Percentiles rank a stretch among this genome's conserved stretches.
Conservation (phyloP, 64 coral and sea anemone genomes). For the Pachyseris speciosa region DNA sequence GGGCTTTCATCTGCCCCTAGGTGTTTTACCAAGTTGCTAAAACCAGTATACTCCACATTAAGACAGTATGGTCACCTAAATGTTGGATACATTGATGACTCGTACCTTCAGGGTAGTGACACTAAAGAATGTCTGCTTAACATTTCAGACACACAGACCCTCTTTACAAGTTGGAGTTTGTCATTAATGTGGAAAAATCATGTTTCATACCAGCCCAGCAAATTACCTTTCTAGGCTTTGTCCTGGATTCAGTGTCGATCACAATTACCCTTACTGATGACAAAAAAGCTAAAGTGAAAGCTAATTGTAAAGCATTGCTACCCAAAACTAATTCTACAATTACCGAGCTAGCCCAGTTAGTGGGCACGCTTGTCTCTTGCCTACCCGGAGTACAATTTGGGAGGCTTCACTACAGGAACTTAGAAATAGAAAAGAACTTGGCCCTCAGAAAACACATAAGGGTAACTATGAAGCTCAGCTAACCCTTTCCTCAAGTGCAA, state of each 20-base stretch:
- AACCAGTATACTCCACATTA: neutral
- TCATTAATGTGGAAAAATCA: neutral
- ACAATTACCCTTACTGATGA: slow-evolving; percentile 5
- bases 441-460: slow-evolving; percentile 38
- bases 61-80: neutral
- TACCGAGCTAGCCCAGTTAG: slow-evolving; percentile 38
- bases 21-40: slow-evolving; percentile 12
- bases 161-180: neutral
- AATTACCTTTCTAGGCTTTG: slow-evolving; percentile 38
- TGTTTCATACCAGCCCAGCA: neutral
- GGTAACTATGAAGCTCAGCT: slow-evolving; percentile 56
- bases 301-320: neutral
- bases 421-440: slow-evolving; percentile 50
- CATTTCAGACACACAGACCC: neutral
- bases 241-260: neutral
- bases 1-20: slow-evolving; percentile 44
- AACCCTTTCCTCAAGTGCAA: slow-evolving; percentile 22
- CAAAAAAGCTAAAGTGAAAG: slow-evolving; percentile 35
- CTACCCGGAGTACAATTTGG: slow-evolving; percentile 65
- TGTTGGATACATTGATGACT: slow-evolving; percentile 51
- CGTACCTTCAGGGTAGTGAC: neutral
- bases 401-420: slow-evolving; percentile 22
- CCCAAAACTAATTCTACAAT: neutral
- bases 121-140: slow-evolving; percentile 1
- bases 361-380: slow-evolving; percentile 52